Evolutionary conservation across 2,888 invertebrate genomes (phyloP).

Genomic region (Tethea ocularis): DNA sequence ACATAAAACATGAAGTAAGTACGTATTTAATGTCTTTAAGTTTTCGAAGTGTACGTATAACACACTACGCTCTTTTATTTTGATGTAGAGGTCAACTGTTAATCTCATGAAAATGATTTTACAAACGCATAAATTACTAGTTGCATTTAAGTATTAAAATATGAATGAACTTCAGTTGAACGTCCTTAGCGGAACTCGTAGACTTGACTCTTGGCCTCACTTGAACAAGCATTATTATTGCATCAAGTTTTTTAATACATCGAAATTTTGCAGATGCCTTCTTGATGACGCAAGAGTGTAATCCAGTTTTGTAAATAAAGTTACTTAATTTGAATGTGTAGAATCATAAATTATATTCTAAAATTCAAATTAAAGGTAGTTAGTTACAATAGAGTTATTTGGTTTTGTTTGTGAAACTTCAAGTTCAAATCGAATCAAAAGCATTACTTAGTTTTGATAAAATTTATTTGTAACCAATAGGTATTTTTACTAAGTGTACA

Average conservation of each 20-base stretch:
- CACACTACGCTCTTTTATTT: background rate
- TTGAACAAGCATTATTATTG: slow-evolving; percentile 10
- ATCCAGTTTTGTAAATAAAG: background rate
- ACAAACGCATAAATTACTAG: slow-evolving; percentile 5
- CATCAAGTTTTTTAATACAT: slow-evolving; percentile 15
- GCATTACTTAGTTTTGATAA: no score
- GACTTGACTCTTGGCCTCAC: slow-evolving; percentile 28
- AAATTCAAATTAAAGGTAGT: no score
- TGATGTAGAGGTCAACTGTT: background rate
- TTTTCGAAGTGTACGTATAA: background rate
- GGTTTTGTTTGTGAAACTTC: no score
- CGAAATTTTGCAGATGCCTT: background rate
- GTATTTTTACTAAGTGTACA: no score
- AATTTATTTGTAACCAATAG: no score
- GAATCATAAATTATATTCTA: no score
- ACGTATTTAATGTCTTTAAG: background rate
- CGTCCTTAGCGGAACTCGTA: slow-evolving; percentile 22
- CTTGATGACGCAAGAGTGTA: background rate
- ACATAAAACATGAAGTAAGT: background rate
- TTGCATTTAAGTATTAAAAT: background rate
- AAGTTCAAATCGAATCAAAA: no score
- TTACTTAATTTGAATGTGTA: background rate
- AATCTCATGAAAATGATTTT: slow-evolving; percentile 7
- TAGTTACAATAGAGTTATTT: no score
- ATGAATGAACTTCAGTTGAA: slow-evolving; percentile 26